These are phyloP conservation scores for Ciconia maguari DNA, from an alignment of 2,113 vertebrate genomes.

Conservation along the genomic window DNA sequence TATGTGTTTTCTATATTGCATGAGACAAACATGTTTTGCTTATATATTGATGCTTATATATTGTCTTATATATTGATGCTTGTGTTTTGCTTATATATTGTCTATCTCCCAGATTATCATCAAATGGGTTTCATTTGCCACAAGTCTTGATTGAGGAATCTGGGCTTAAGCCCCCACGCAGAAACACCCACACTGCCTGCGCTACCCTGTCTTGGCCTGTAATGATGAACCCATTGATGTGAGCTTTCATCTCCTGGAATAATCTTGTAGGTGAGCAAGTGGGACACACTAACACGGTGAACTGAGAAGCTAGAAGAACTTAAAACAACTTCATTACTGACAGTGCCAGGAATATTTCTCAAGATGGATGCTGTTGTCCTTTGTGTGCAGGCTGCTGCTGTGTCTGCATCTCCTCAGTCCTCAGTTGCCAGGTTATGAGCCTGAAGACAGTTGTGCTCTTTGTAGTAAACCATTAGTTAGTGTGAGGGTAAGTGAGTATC, in stretches of 20 bases:
- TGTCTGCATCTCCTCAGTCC: not conserved
- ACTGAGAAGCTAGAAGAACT: not conserved
- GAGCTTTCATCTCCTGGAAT: not conserved
- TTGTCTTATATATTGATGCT: not conserved
- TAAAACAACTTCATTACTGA: not conserved
- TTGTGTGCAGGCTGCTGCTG: not conserved
- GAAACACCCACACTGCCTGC: not conserved
- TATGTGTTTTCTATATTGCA: not conserved
- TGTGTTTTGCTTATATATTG: not conserved
- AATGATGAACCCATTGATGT: not conserved
- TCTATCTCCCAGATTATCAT: not conserved
- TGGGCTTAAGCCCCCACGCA: not conserved
- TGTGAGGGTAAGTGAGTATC: not conserved
- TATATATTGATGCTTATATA: not conserved
- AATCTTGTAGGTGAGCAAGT: not conserved
- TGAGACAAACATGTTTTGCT: slow-evolving; percentile 1
- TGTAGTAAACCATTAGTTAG: not conserved
- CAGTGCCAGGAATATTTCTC: not conserved
- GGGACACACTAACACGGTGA: not conserved
- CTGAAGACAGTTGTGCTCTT: not conserved
- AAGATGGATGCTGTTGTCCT: not conserved
- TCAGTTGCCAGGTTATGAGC: not conserved
- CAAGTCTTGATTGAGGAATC: not conserved
- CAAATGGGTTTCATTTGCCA: not conserved
- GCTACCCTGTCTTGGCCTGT: not conserved